These are phyloP conservation scores for Babyrousa celebensis DNA, from an alignment of 2,797 vertebrate genomes.

Conservation along the genomic window DNA sequence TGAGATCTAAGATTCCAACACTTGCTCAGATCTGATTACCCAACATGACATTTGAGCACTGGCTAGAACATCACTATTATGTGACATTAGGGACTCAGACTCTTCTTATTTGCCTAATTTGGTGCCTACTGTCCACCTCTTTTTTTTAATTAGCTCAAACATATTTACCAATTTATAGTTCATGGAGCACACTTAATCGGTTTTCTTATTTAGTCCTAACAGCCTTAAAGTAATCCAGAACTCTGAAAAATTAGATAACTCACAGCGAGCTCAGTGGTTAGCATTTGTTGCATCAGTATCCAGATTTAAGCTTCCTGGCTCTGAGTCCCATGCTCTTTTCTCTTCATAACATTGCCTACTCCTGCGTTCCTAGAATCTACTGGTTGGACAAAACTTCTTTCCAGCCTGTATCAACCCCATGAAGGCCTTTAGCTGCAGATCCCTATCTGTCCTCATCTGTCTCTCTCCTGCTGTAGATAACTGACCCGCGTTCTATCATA, in stretches of 20 bases:
- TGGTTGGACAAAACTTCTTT: neutral
- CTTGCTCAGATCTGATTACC: neutral
- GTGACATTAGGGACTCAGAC: neutral
- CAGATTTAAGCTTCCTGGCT: neutral
- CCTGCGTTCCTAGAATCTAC: neutral
- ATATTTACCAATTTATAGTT: neutral
- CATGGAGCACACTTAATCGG: neutral
- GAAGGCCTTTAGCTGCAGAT: neutral
- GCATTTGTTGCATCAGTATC: neutral
- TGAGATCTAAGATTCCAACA: neutral
- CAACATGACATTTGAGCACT: neutral
- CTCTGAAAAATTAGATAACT: neutral
- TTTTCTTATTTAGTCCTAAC: neutral
- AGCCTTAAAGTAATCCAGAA: slow-evolving; percentile 43
- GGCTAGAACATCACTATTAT: neutral
- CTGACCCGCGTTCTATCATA: neutral
- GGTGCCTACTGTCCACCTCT: too few species aligned
- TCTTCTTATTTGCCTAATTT: neutral
- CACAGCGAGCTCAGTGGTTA: neutral
- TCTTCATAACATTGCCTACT: neutral
- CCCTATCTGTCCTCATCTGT: neutral
- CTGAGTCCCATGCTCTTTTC: neutral
- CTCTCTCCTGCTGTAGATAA: neutral
- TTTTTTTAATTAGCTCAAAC: neutral
- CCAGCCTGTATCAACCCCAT: neutral